phyloP scores from a whole-genome alignment of 2,888 invertebrate genomes.

The Leucoma salicis region DNA sequence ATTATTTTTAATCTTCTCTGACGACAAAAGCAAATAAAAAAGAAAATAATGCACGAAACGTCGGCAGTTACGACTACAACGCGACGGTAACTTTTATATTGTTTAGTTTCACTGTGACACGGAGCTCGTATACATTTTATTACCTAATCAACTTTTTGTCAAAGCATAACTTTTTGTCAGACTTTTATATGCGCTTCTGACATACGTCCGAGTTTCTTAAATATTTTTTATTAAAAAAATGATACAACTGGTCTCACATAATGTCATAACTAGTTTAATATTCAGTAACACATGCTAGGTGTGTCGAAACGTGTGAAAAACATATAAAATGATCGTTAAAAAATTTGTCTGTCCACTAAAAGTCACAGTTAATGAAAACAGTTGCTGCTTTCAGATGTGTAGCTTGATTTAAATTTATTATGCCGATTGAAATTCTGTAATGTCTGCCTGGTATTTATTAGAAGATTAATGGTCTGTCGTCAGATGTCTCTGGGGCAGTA shows the following conservation, averaged over 20 bases:
- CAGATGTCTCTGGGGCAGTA: conserved; percentile 71
- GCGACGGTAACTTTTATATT: conserved; percentile 52
- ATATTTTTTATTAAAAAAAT: conserved; percentile 54
- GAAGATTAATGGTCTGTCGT: conserved; percentile 76
- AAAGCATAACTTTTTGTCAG: conserved; percentile 63
- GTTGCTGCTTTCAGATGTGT: conserved; percentile 20
- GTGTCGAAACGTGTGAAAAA: conserved; percentile 67
- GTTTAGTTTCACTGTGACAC: conserved; percentile 69
- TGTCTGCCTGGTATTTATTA: conserved; percentile 68
- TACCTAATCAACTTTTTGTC: conserved; percentile 75
- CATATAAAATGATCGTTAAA: conserved; percentile 60
- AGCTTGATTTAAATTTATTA: conserved; percentile 31
- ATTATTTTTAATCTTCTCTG: conserved; percentile 20
- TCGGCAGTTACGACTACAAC: conserved; percentile 43
- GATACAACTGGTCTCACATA: conserved; percentile 64
- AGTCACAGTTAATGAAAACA: conserved; percentile 60
- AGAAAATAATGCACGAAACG: conserved; percentile 36
- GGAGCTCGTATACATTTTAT: conserved; percentile 63
- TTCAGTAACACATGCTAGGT: conserved; percentile 31
- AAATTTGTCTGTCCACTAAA: conserved; percentile 65
- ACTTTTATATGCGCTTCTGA: conserved; percentile 42
- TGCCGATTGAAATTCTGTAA: conserved; percentile 34
- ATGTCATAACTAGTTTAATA: conserved; percentile 71
- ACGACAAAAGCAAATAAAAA: conserved; percentile 35
- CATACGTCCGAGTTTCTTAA: conserved; percentile 43